These are phyloP conservation scores for Poeciliopsis turrubarensis DNA, from an alignment of 2,113 vertebrate genomes.

Conservation along the genomic window DNA sequence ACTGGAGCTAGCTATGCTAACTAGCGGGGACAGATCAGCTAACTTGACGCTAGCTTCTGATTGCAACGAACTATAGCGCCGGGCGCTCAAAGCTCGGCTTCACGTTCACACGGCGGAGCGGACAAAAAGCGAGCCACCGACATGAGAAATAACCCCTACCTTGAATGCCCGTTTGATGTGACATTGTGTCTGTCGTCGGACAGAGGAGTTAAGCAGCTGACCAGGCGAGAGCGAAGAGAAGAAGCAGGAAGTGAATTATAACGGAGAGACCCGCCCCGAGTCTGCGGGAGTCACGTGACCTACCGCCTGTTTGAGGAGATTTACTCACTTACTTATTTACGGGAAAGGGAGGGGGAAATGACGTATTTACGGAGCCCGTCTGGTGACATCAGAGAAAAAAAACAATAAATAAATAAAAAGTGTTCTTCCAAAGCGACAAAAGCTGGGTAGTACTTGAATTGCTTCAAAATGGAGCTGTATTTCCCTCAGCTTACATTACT, in stretches of 20 bases:
- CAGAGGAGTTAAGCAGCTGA: constrained; percentile 61
- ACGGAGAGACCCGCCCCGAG: constrained; percentile 30
- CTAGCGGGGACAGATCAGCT: constrained; percentile 53
- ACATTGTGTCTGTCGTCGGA: constrained; percentile 81
- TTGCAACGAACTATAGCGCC: constrained; percentile 27
- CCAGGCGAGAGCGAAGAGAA: constrained; percentile 59
- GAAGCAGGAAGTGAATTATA: constrained; percentile 78
- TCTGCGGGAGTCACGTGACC: constrained; percentile 40
- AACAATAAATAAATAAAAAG: too few relatives aligned
- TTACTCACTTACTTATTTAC: background rate
- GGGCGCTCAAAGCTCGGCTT: background rate
- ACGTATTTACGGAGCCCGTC: too few relatives aligned
- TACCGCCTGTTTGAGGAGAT: background rate
- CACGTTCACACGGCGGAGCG: rapidly evolving
- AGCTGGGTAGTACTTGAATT: too few relatives aligned
- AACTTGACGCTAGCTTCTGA: constrained; percentile 50
- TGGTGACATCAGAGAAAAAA: too few relatives aligned
- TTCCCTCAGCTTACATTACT: too few relatives aligned
- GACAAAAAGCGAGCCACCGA: background rate
- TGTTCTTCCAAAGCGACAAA: too few relatives aligned
- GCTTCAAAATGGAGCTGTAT: too few relatives aligned
- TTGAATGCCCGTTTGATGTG: constrained; percentile 96
- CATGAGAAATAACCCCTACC: constrained; percentile 71
- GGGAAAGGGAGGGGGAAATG: background rate
- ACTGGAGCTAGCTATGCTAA: constrained; percentile 64